Base-by-base conservation (phyloP, 1,140 invertebrate species). In the Palaemon carinicauda region DNA sequence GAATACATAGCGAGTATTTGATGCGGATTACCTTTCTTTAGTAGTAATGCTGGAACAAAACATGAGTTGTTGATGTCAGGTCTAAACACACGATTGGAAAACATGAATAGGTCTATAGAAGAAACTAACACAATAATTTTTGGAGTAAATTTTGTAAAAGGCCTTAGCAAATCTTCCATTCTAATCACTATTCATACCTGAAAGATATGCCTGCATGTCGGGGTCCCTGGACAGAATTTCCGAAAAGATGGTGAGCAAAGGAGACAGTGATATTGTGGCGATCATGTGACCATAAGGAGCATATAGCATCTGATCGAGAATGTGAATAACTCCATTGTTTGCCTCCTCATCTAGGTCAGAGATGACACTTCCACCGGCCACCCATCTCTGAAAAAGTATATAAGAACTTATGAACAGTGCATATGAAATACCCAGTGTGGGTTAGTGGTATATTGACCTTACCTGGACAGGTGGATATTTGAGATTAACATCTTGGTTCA, bases 271-370 rank as follows among this genome's bases (percentile, higher is more conserved):
- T 1, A 91, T 82, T 10, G 90, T 90, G 27, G 89, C 87, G 19
- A 87, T 80, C n/a, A 91, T 82, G 75, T 90, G 90, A 27, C 91
- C 91, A 14, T 89, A 87, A 12, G 92, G 91, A 9, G 91, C 91
- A 15, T 91, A 89, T 7, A 92, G 89, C 10, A 92, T 90, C n/a
- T 90, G 88, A 31, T 92, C 91, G 14, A 92, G 90, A 24, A 92
- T 91, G 84, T 92, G 92, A 31, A 92, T 89, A n/a, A 92, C 91
- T 10, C 92, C 92, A 82, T 92, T 92, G 21, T 89, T 90, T 0
- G 91, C 91, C 3, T 89, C 84, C 78, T 91, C 89, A 89, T 92
- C 89, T 51, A 90, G 54, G 84, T 89, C 56, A 0, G 90, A 86
- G 10, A 92, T 90, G 29, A 89, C 89, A 21, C 90, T 89, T 19